phyloP scores from a whole-genome alignment of 2,797 vertebrate genomes.

The Chanos chanos region DNA sequence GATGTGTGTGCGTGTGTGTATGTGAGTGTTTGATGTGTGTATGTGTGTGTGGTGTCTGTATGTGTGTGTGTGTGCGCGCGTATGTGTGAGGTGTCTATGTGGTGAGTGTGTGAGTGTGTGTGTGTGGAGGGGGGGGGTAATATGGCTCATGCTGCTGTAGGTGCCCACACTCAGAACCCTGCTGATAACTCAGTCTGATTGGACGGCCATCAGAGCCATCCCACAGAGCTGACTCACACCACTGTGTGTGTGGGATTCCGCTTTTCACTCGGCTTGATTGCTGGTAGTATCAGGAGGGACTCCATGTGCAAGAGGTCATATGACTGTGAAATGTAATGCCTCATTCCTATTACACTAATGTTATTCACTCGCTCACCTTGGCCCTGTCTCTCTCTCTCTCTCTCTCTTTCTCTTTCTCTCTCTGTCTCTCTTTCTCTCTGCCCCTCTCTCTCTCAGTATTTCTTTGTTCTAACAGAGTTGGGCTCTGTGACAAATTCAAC shows the following conservation, averaged over 20 bases:
- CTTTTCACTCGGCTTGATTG: slow-evolving; percentile 1
- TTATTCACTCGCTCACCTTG: neutral
- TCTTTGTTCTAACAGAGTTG: neutral
- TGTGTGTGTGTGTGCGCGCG: neutral
- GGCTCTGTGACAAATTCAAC: slow-evolving; percentile 14
- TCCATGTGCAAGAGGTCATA: slow-evolving; percentile 29
- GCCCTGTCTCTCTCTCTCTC: neutral
- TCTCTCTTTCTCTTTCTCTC: neutral
- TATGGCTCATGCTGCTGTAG: no score
- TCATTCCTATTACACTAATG: neutral
- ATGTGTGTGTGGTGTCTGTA: neutral
- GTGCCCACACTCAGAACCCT: slow-evolving; percentile 3
- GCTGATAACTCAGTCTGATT: slow-evolving; percentile 1
- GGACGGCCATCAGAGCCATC: neutral
- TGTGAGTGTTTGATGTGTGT: no score
- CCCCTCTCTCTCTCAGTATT: neutral
- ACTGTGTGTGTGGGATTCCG: slow-evolving; percentile 9
- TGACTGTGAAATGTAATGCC: slow-evolving; percentile 9
- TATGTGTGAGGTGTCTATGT: neutral
- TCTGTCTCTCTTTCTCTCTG: neutral
- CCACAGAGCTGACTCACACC: slow-evolving; percentile 4
- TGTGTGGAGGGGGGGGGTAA: no score
- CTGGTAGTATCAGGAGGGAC: slow-evolving; percentile 21
- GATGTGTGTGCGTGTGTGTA: no score
- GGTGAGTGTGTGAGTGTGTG: neutral